A percentile compares a stretch with the other conserved stretches of the same genome.
Evolutionary conservation across 2,797 vertebrate genomes (phyloP).

Genomic region (Sebastes hubbsi): DNA sequence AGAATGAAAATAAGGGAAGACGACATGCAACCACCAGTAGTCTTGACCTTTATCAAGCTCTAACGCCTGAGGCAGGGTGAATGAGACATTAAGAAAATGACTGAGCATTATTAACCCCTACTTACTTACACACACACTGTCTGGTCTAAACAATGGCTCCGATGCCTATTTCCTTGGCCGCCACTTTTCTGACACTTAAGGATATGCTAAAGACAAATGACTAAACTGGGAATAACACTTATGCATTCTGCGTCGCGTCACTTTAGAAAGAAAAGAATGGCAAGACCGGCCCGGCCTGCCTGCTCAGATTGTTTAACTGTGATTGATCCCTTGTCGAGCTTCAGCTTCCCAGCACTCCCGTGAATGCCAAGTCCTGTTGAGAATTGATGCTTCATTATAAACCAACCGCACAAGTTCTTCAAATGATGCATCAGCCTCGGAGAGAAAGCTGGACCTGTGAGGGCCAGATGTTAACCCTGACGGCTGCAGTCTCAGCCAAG

Average conservation of each 20-base stretch:
- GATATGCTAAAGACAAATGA: constrained; percentile 37
- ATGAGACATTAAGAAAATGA: constrained; percentile 80
- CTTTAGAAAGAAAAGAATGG: constrained; percentile 49
- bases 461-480: constrained; percentile 63
- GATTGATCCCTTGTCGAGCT: constrained; percentile 65
- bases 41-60: constrained; percentile 80
- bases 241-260: constrained; percentile 50
- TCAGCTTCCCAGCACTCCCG: constrained; percentile 51
- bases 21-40: constrained; percentile 72
- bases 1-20: constrained; percentile 69
- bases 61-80: constrained; percentile 62
- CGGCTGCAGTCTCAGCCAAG: constrained; percentile 41
- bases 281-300: constrained; percentile 36
- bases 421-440: constrained; percentile 53
- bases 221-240: constrained; percentile 54
- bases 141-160: constrained; percentile 35
- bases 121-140: constrained; percentile 45
- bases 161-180: constrained; percentile 17
- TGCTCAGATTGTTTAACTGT: constrained; percentile 63
- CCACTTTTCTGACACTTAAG: constrained; percentile 43
- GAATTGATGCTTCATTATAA: constrained; percentile 64
- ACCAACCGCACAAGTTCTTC: constrained; percentile 47
- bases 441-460: constrained; percentile 50
- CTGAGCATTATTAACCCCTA: constrained; percentile 74
- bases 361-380: constrained; percentile 60